phyloP scores from a whole-genome alignment of 1,140 invertebrate genomes.

The Panulirus ornatus region DNA sequence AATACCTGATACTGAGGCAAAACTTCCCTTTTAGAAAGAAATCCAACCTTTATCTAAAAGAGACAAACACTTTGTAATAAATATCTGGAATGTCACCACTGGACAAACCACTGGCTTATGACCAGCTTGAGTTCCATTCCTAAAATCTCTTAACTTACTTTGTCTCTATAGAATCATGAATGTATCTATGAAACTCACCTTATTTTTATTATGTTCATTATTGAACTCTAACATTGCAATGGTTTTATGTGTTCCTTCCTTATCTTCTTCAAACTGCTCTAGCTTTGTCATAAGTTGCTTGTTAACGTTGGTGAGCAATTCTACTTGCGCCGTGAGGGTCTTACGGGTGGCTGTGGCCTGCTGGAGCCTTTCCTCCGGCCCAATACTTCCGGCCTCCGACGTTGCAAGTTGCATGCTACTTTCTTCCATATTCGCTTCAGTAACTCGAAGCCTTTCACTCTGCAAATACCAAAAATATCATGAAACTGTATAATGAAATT shows the following conservation, averaged over 20 bases:
- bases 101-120: too few relatives aligned
- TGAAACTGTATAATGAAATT: not conserved
- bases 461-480: constrained; percentile 32
- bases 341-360: constrained; percentile 17
- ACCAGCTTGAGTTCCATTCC: too few relatives aligned
- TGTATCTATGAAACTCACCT: constrained; percentile 21
- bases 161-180: not conserved
- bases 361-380: constrained; percentile 56
- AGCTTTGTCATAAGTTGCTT: constrained; percentile 12
- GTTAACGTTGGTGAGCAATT: constrained; percentile 14
- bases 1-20: too few relatives aligned
- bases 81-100: too few relatives aligned
- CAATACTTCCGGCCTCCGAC: constrained; percentile 4
- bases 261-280: constrained; percentile 50
- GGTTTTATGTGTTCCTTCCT: constrained; percentile 40
- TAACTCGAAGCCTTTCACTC: constrained; percentile 48
- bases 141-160: too few relatives aligned
- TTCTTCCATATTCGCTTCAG: constrained; percentile 56
- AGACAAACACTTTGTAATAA: too few relatives aligned
- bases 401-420: constrained; percentile 28
- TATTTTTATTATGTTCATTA: constrained; percentile 67
- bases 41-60: too few relatives aligned
- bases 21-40: too few relatives aligned
- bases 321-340: constrained; percentile 40
- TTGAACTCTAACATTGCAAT: constrained; percentile 66